phyloP scores from a whole-genome alignment of 2,113 vertebrate species.

The Hyla sarda region DNA sequence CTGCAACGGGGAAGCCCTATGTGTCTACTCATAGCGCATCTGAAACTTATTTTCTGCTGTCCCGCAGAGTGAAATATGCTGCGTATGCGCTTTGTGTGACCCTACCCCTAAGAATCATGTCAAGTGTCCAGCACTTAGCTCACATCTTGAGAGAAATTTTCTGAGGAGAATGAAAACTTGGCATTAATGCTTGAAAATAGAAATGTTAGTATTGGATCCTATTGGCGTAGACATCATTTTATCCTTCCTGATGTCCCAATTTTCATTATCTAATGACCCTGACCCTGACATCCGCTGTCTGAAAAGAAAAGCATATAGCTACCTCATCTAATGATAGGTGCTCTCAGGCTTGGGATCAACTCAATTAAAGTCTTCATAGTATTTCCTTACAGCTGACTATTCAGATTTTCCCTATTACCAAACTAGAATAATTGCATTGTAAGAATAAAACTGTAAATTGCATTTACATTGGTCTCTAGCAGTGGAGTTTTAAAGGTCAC shows the following conservation, averaged over 20 bases:
- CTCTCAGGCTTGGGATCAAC: neutral
- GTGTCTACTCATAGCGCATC: too few relatives aligned
- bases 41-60: too few relatives aligned
- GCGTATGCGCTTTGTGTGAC: too few relatives aligned
- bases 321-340: slow-evolving; percentile 22
- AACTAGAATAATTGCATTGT: too few relatives aligned
- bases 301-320: neutral
- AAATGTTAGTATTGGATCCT: neutral
- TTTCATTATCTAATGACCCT: neutral
- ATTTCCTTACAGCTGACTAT: neutral
- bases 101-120: neutral
- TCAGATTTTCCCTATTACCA: neutral
- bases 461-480: too few relatives aligned
- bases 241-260: neutral
- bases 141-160: neutral
- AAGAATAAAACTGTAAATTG: neutral
- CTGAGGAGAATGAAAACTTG: neutral
- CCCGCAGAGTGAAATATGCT: too few relatives aligned
- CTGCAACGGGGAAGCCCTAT: too few relatives aligned
- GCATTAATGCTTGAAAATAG: neutral
- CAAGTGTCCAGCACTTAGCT: neutral
- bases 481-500: too few relatives aligned
- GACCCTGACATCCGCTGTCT: neutral
- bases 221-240: neutral
- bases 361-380: neutral